Conservation (phyloP, 2,888 invertebrate species). For the Geophilus truncorum region DNA sequence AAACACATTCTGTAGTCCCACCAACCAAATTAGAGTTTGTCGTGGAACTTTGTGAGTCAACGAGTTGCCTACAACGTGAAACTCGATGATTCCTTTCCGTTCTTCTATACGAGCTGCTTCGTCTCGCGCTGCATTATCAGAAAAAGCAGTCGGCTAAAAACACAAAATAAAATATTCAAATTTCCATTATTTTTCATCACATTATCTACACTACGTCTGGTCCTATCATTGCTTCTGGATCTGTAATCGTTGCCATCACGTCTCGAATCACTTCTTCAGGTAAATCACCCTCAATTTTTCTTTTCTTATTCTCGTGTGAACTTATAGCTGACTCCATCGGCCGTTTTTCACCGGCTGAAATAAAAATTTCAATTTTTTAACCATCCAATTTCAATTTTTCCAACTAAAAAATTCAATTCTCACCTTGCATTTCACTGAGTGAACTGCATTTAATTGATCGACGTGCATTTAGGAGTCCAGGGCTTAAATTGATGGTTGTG, state of each 20-base stretch:
- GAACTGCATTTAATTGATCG: conserved; percentile 33
- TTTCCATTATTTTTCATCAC: conserved; percentile 33
- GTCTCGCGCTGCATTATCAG: conserved; percentile 79
- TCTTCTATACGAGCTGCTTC: conserved; percentile 89
- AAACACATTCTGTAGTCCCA: conserved; percentile 89
- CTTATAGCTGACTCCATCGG: conserved; percentile 42
- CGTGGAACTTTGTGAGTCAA: conserved; percentile 77
- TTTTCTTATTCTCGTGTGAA: conserved; percentile 43
- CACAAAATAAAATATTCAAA: neutral
- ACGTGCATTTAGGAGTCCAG: conserved; percentile 52
- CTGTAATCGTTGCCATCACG: conserved; percentile 74
- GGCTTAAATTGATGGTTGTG: conserved; percentile 62
- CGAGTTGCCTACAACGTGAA: conserved; percentile 91
- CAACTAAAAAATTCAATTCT: too few relatives aligned
- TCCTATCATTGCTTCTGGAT: conserved; percentile 77
- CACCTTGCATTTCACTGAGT: conserved; percentile 34
- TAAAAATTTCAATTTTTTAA: too few relatives aligned
- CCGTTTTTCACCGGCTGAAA: conserved; percentile 42
- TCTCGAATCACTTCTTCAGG: conserved; percentile 72
- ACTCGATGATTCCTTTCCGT: conserved; percentile 78
- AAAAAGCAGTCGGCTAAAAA: conserved; percentile 56
- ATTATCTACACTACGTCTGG: conserved; percentile 58
- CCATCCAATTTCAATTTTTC: neutral
- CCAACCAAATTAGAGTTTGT: conserved; percentile 88
- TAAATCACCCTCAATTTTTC: conserved; percentile 56